A percentile compares a stretch with the other conserved stretches of the same genome.
Conservation (phyloP, 2,888 invertebrate species). For the Rugalucina vietnamica region DNA sequence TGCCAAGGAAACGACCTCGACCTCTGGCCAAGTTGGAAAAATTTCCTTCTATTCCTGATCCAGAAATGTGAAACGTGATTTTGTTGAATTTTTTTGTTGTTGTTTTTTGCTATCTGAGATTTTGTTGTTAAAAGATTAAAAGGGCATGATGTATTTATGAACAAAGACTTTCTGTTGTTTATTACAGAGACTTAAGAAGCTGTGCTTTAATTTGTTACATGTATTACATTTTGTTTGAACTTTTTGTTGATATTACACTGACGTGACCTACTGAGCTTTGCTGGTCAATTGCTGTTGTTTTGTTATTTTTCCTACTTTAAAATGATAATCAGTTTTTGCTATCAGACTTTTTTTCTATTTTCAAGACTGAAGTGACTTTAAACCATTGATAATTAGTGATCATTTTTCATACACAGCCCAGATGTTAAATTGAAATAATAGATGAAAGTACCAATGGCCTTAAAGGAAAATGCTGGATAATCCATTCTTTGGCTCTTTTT, state of each 20-base stretch:
- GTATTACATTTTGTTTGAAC: not conserved
- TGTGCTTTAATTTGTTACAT: no score
- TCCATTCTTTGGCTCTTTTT: no score
- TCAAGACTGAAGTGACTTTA: no score
- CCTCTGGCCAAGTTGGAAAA: slow-evolving; percentile 52
- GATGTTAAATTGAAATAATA: no score
- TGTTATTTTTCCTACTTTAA: no score
- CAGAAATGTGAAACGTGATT: slow-evolving; percentile 28
- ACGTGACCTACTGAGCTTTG: not conserved
- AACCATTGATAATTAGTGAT: no score
- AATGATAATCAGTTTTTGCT: no score
- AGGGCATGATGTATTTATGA: not conserved
- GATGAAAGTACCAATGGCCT: no score
- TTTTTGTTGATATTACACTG: not conserved
- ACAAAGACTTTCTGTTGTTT: not conserved
- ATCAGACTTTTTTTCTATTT: no score
- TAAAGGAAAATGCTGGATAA: no score
- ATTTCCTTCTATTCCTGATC: slow-evolving; percentile 39
- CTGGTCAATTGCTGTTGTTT: not conserved
- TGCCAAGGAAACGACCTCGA: slow-evolving; percentile 27
- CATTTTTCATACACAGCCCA: no score
- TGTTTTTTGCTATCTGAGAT: not conserved
- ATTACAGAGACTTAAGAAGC: not conserved
- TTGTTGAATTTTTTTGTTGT: not conserved
- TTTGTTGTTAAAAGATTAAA: not conserved